Base-by-base conservation (phyloP, 2,113 vertebrate species). In the Pongo pygmaeus region DNA sequence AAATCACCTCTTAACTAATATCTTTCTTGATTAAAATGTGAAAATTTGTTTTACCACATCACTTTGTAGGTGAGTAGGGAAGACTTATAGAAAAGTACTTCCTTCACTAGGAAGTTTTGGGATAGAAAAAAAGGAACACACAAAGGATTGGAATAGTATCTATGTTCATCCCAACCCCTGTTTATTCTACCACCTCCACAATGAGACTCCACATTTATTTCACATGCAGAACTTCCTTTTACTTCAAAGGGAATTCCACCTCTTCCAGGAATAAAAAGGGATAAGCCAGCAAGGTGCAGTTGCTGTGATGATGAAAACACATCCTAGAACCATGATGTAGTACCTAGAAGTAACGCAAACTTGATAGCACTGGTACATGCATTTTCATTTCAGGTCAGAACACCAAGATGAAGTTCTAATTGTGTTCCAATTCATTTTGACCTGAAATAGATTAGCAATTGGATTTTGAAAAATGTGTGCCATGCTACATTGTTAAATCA, bases 381-480 rank as follows among this genome's bases (percentile, higher is more conserved):
- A 70, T 91, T 89, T 85, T 85, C 80, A 69, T 72, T 81, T 84
- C 72, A 96, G 77, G 92, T 90, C 64, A 94, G 57, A 89, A 92
- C 25, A 70, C 30, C 52, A 40, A 90, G 79, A 90, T 81, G 80
- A 96, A 96, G 80, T 92, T 91, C 89, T 93, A 94, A 94, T 57
- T 69, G 52, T 67, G 93, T 89, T 96, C n/a, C 59, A 94, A 78
- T 79, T 97, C 88, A 93, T 88, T 97, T 77, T 13, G 35, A 92
- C 69, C 84, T 88, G 88, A 96, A 92, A 92, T 52, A 95, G 86
- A 96, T 93, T 77, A 93, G 94, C 91, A 96, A 96, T 64, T 97
- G 84, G 77, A 96, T 84, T 97, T 96, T 97, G 92, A 96, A 97
- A 97, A 97, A 88, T 57, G 74, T 57, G 46, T 25, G 35, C n/a